Evolutionary conservation across 2,888 invertebrate genomes (phyloP), one percentile per base, ranked within the genome.

Genomic region (Andrena haemorrhoa): DNA sequence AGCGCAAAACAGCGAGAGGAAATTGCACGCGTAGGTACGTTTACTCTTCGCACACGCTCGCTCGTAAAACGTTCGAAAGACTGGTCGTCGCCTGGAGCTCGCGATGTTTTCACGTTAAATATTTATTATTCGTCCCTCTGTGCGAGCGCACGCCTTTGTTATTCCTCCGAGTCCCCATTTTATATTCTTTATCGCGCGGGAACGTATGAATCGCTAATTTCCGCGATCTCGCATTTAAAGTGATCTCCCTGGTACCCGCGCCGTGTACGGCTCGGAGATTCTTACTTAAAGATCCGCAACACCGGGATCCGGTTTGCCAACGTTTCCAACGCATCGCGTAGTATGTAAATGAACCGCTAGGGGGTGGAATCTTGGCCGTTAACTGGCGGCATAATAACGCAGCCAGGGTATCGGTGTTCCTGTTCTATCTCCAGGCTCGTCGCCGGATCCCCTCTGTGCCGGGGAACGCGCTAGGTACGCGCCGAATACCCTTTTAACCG

Each of bases 331-430:
- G 78, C 70, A 66, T 66, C 71, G 8, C 8, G 10, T 72, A 56
- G 75, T 79, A 83, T 79, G 87, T 82, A 86, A 89, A 90, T 88
- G 83, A 89, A 89, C 82, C 83, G 83, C 23, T 23, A 76, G 10
- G 41, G 35, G 31, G 0, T 2, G 2, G 5, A 41, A 16, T 41
- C 41, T 41, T 41, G 41, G 16, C 41, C 41, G 41, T 41, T 41
- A 41, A 89, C 84, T 85, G 84, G 79, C 64, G 79, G 86, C 85
- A 74, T 88, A 89, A 89, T 89, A 85, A 86, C 85, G 80, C 84
- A 75, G 79, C 70, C 83, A 75, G 71, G 86, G 69, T 85, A 75
- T 71, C 82, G 75, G 63, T n/a, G 74, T 78, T 71, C 84, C 74
- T 83, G 84, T 79, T 73, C 79, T 88, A 86, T 90, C 87, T 89